Evolutionary conservation across 64 coral and sea anemone genomes (phyloP), one percentile per base, ranked within the genome.

Genomic region (Catalaphyllia jardinei): DNA sequence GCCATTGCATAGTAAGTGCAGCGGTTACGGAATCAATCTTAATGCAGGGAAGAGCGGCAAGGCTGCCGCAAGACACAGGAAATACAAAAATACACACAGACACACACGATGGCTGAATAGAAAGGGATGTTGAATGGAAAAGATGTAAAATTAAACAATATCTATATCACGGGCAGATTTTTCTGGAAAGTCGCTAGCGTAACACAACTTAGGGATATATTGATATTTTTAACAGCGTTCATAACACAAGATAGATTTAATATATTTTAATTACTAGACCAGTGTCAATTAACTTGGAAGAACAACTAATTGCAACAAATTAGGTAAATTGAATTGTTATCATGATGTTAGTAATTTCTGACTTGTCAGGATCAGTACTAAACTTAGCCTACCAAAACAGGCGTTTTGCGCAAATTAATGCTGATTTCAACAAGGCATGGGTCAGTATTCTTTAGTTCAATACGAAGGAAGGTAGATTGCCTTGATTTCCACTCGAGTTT

Each of bases 181-280:
- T 83, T 83, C 60, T 83, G 22, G 79, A 83, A 65, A 16, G 20
- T 83, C 31, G 65, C 67, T 83, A 65, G 60, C 79, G 67, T 83
- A 83, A 42, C 27, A 67, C 30, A 83, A 83, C 79, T 22, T 19
- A 5, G 29, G 25, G 9, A 83, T 38, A 83, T 83, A 64, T 83
- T 39, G 79, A 1, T 2, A 25, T 79, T 79, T 79, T 19, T 11
- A 29, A n/a, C 13, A 79, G 25, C 25, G 50, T 79, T 79, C 60
- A 38, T 16, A 42, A 67, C 59, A 65, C 18, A 25, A 83, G 61
- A 42, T 20, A 54, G 76, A 11, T 79, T 83, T 83, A 83, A 83
- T 83, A 62, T 59, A 31, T 65, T 19, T 64, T 52, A 69, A 71
- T 85, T 46, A 39, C 81, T 35, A 0, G 19, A 24, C 31, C 8